Base-by-base conservation (phyloP, 2,888 invertebrate genomes). In the Xylophagus ater region DNA sequence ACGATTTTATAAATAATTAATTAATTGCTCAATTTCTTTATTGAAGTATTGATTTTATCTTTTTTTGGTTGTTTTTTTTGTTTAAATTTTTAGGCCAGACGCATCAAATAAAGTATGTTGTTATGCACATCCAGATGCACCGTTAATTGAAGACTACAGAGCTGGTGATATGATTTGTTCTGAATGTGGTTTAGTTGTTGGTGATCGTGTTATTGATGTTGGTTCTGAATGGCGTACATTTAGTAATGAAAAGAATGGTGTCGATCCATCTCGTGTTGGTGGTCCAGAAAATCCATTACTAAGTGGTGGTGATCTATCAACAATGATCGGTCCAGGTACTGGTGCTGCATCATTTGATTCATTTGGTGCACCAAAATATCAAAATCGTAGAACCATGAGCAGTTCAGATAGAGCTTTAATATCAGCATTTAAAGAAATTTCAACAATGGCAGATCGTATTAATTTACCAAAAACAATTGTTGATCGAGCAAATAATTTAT, bases 191-290 rank as follows among this genome's bases (percentile, higher is more conserved):
- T 74, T 98, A 42, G 98, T 99, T 34, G 97, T 99, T 17, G 98
- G 98, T 10, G 98, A 99, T 69, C 92, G 96, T 59, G 93, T 98
- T 2, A 94, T 99, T 49, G 98, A 99, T 67, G 98, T 99, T n/a
- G 96, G 98, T 23, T 96, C 97, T 4, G 98, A 99, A 67, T 99
- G 98, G 98, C 76, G 98, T 61, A 98, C 97, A 43, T 99, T 99
- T 66, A 94, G 93, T 57, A 98, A 97, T 62, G 98, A 99, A 60
- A 96, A 94, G 58, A 81, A 84, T 37, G 87, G 90, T 7, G 89
- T 88, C 0, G 98, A 99, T 66, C 96, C 97, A 4, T 94, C 94
- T 67, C 94, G 98, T 84, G 98, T 99, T 47, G 98, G 98, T 71
- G 96, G 96, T 1, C 92, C 97, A 0, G 98, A 99, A 70, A 99